Percentiles rank a stretch among this genome's conserved stretches.
These are phyloP conservation scores for Anguilla obscura DNA, from an alignment of 2,797 vertebrate genomes.

Conservation along the genomic window DNA sequence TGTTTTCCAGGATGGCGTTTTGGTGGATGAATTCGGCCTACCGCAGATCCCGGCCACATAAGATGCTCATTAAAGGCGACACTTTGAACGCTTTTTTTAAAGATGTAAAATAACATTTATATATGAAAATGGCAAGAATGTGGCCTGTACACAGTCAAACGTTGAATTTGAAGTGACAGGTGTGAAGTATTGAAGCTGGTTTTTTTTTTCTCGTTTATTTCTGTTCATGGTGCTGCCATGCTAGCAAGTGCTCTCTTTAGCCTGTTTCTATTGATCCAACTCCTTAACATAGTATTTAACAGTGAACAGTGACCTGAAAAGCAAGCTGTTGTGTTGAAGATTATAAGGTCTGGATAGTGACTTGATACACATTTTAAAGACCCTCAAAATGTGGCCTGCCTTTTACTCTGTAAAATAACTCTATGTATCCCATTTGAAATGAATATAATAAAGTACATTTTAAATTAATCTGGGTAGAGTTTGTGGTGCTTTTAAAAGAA, in stretches of 20 bases:
- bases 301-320: constrained; percentile 34
- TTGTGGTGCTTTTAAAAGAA: not conserved
- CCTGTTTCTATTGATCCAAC: constrained; percentile 36
- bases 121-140: constrained; percentile 61
- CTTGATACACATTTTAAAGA: constrained; percentile 39
- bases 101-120: constrained; percentile 71
- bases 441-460: constrained; percentile 75
- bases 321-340: not conserved
- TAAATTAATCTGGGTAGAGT: constrained; percentile 43
- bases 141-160: constrained; percentile 60
- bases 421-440: constrained; percentile 61
- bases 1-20: constrained; percentile 84
- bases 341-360: constrained; percentile 46
- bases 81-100: constrained; percentile 65
- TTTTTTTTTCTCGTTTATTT: constrained; percentile 48
- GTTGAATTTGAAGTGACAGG: constrained; percentile 16
- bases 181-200: constrained; percentile 42
- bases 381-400: constrained; percentile 48
- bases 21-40: constrained; percentile 96
- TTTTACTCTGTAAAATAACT: constrained; percentile 69
- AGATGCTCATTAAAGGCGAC: constrained; percentile 56
- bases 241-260: constrained; percentile 59
- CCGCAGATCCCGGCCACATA: constrained; percentile 97
- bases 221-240: constrained; percentile 62
- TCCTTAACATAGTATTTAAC: constrained; percentile 20